Base-by-base conservation (phyloP, 2,797 vertebrate species). In the Chromis chromis region DNA sequence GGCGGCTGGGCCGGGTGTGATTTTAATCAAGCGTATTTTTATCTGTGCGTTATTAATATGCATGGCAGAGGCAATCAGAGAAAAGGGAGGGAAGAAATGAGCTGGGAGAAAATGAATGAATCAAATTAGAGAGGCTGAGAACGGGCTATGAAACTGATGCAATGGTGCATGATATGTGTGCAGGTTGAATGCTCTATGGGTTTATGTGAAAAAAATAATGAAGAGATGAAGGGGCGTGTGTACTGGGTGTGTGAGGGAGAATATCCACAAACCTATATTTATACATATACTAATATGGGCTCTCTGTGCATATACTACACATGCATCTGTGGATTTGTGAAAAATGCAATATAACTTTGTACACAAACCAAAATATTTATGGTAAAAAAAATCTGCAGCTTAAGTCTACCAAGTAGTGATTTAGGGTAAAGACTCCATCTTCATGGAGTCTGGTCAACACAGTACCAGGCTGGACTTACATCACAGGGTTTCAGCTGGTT, bases 1-100 rank as follows among this genome's bases (percentile, higher is more conserved):
- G 68, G 58, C 59, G 85, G 67, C 66, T 78, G 77, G 81, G 76
- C 70, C 27, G 28, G 63, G 72, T 81, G 82, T 58, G 83, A 87
- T 92, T 91, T 85, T 90, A 92, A 92, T 94, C 91, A 87, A 83
- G 86, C 36, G 63, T 76, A 80, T 90, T 92, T 91, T 89, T 85
- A 86, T 90, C 85, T 84, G 65, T 36, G 70, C 39, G 67, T 86
- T 89, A 87, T 92, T 92, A 91, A 92, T 88, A 93, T 90, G 87
- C 89, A 81, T 66, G 78, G 81, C 78, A 59, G 76, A 81, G 76
- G 81, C 84, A 80, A 80, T 79, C 16, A 36, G 66, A 79, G 69
- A 67, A 74, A 81, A 69, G 74, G 74, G 82, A 73, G 83, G 63
- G 62, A 57, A 69, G 69, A 86, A 86, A 87, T 83, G 83, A 89